These are phyloP conservation scores for Meiosimyza decipiens DNA, from an alignment of 2,888 invertebrate species.

Conservation along the genomic window DNA sequence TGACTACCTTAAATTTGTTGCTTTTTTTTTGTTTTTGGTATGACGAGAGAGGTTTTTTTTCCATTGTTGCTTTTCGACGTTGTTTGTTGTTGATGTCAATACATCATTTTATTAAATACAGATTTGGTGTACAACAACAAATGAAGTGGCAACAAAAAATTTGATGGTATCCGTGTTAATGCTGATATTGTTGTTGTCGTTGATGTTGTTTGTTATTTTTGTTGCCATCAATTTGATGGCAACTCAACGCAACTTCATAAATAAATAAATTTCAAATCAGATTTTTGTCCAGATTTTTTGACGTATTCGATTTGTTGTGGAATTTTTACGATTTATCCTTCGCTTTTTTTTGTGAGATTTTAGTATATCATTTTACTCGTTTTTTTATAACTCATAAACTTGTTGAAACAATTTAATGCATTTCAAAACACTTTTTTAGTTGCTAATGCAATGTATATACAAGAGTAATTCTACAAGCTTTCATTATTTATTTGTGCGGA, in stretches of 20 bases:
- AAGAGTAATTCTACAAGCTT: no score
- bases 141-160: background rate
- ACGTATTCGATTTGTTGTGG: conserved; percentile 23
- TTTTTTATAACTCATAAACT: background rate
- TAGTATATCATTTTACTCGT: background rate
- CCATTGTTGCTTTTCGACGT: background rate
- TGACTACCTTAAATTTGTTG: background rate
- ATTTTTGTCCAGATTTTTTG: conserved; percentile 26
- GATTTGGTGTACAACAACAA: conserved; percentile 27
- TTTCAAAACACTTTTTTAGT: no score
- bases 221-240: background rate
- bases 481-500: no score
- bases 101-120: conserved; percentile 36
- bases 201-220: conserved; percentile 11
- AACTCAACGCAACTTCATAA: conserved; percentile 29
- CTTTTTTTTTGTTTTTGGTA: conserved; percentile 11
- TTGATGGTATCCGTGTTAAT: conserved; percentile 15
- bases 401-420: no score
- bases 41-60: background rate
- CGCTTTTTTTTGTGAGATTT: background rate
- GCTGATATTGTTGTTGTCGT: conserved; percentile 9
- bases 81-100: conserved; percentile 39
- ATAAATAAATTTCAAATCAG: conserved; percentile 40
- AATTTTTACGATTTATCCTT: background rate
- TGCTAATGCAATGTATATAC: no score